Evolutionary conservation across 2,888 invertebrate genomes (phyloP).

Genomic region (Cryptocheilus praepositus): DNA sequence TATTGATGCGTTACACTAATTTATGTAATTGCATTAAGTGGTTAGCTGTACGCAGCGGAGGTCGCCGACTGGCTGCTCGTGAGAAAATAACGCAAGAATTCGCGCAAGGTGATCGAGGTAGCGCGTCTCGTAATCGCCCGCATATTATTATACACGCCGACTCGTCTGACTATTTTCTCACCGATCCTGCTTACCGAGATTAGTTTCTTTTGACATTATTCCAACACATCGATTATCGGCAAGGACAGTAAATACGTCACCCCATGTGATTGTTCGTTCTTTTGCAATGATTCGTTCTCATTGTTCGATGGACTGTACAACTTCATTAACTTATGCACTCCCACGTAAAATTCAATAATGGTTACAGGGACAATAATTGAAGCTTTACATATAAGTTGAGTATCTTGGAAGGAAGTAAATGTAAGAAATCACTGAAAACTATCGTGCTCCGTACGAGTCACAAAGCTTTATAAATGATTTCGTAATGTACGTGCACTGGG

Average conservation of each 20-base stretch:
- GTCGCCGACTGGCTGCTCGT: slow-evolving; percentile 41
- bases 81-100: slow-evolving; percentile 58
- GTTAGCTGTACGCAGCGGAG: slow-evolving; percentile 32
- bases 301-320: not conserved
- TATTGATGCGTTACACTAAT: slow-evolving; percentile 24
- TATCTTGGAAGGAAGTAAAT: too few relatives aligned
- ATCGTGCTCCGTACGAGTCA: not conserved
- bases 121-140: slow-evolving; percentile 45
- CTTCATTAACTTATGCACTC: too few relatives aligned
- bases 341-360: too few relatives aligned
- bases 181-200: slow-evolving; percentile 48
- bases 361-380: too few relatives aligned
- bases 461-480: not conserved
- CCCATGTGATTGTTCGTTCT: slow-evolving; percentile 23
- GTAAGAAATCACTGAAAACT: too few relatives aligned
- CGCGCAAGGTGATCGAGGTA: slow-evolving; percentile 62
- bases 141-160: slow-evolving; percentile 27
- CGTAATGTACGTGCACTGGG: slow-evolving; percentile 4
- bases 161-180: slow-evolving; percentile 59
- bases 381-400: too few relatives aligned
- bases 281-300: slow-evolving; percentile 36
- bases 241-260: slow-evolving; percentile 60
- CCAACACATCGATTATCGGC: slow-evolving; percentile 59
- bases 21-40: slow-evolving; percentile 29
- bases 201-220: slow-evolving; percentile 62